These are phyloP conservation scores for Myotis findleyi DNA, from an alignment of 2,797 vertebrate species.

Conservation along the genomic window DNA sequence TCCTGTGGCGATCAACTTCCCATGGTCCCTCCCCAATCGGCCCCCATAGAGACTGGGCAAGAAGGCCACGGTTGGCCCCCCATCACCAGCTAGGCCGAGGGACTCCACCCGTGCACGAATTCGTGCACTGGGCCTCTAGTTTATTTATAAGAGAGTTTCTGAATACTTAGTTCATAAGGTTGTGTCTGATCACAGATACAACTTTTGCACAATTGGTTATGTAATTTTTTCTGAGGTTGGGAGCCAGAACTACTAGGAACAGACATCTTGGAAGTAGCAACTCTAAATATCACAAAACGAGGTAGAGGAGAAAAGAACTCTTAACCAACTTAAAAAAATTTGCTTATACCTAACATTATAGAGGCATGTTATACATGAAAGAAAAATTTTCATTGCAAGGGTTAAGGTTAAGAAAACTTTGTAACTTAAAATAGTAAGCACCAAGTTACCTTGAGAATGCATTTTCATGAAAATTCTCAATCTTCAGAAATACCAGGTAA, in stretches of 20 bases:
- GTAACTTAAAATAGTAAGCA: not conserved
- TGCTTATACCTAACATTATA: not conserved
- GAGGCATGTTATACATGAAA: not conserved
- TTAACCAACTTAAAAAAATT: not conserved
- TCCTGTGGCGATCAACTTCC: too few species aligned
- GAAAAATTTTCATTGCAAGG: not conserved
- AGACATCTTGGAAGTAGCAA: not conserved
- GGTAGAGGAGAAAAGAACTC: not conserved
- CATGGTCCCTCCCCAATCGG: too few species aligned
- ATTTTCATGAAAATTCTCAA: not conserved
- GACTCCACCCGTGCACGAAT: too few species aligned
- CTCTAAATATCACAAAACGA: not conserved
- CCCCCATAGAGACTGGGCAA: too few species aligned
- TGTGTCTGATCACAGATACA: not conserved
- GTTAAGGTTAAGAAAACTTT: not conserved
- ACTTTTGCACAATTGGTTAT: not conserved
- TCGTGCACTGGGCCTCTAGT: too few species aligned
- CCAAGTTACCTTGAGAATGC: not conserved
- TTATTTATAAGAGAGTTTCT: not conserved
- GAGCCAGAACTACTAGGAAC: not conserved
- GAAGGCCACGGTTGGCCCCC: too few species aligned
- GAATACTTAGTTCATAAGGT: not conserved
- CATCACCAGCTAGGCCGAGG: too few species aligned
- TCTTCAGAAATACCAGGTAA: conserved; percentile 22
- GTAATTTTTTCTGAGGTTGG: not conserved